These are phyloP conservation scores for Crotalus horridus DNA, from an alignment of 2,113 vertebrate species.

Conservation along the genomic window DNA sequence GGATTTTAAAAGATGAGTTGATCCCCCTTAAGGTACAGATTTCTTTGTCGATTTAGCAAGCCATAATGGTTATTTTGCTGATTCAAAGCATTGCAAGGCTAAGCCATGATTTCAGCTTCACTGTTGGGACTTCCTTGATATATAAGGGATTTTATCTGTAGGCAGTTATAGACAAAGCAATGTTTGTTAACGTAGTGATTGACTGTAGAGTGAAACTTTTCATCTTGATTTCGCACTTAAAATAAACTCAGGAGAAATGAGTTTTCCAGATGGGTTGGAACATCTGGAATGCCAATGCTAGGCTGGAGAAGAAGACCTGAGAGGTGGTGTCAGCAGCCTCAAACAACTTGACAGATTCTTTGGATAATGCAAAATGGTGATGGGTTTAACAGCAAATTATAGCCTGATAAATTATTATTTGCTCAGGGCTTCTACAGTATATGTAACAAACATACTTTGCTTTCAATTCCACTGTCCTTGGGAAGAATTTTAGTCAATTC, in stretches of 20 bases:
- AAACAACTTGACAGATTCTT: not conserved
- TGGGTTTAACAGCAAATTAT: not conserved
- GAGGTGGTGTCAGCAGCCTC: not conserved
- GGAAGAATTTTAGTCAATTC: not conserved
- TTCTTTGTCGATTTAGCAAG: accelerated
- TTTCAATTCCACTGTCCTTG: not conserved
- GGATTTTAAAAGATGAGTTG: not conserved
- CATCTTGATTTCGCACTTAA: not conserved
- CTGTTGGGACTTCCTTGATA: not conserved
- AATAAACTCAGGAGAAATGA: not conserved
- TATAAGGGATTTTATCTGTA: not conserved
- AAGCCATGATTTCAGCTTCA: not conserved
- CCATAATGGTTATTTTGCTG: not conserved
- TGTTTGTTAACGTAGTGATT: not conserved
- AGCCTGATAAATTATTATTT: not conserved
- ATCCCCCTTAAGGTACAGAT: accelerated
- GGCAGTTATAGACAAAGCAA: not conserved
- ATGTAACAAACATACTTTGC: not conserved
- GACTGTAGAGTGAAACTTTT: not conserved
- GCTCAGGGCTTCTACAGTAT: not conserved
- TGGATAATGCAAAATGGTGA: not conserved
- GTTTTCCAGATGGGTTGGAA: not conserved
- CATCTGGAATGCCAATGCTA: not conserved
- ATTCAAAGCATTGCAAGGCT: not conserved
- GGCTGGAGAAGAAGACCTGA: not conserved